Percentiles rank a stretch among this genome's conserved stretches.
Conservation (phyloP, 2,888 invertebrate genomes). For the Galerucella calmariensis region DNA sequence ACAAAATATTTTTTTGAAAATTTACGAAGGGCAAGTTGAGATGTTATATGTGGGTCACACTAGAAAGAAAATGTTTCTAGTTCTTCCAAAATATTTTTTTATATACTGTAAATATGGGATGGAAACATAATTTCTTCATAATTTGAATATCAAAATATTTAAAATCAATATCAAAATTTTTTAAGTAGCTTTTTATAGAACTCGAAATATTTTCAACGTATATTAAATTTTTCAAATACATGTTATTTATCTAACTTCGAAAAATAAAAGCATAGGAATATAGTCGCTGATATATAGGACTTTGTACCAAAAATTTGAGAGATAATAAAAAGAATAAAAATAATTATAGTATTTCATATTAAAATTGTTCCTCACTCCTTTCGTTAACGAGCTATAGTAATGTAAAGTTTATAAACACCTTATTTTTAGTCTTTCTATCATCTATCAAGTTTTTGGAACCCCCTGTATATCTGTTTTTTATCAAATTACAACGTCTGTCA, state of each 20-base stretch:
- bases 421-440: no score
- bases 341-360: no score
- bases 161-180: not conserved
- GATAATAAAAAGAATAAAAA: no score
- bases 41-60: not conserved
- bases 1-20: no score
- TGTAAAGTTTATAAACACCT: no score
- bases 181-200: not conserved
- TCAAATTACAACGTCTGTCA: constrained; percentile 11
- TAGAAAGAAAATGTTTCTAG: not conserved
- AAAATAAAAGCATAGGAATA: constrained; percentile 21
- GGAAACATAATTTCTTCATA: no score
- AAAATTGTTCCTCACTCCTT: no score
- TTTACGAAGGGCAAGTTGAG: no score
- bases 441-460: no score
- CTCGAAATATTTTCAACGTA: constrained; percentile 3
- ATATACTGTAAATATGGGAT: not conserved
- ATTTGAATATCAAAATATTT: no score
- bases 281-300: constrained; percentile 10
- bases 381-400: no score
- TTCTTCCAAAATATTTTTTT: not conserved
- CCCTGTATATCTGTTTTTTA: constrained; percentile 1
- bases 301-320: no score
- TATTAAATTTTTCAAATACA: constrained; percentile 16
- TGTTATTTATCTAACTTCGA: constrained; percentile 16